phyloP scores from a whole-genome alignment of 2,888 invertebrate species.

The Lycophotia porphyrea region DNA sequence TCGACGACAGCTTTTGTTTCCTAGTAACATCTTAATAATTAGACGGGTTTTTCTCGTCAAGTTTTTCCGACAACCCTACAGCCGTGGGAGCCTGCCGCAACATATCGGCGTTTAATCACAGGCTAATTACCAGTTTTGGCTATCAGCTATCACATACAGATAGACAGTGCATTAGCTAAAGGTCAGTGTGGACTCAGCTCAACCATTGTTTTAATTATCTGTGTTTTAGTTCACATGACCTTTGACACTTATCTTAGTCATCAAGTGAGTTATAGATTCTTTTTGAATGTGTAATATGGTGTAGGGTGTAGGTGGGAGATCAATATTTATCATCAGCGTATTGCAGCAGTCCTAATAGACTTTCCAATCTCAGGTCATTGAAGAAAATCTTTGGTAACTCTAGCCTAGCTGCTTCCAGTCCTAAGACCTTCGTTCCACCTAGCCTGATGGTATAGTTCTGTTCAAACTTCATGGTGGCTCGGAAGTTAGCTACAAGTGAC shows the following conservation, averaged over 20 bases:
- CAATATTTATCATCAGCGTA: neutral
- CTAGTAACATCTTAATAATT: neutral
- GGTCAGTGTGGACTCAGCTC: constrained; percentile 68
- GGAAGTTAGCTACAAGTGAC: too few relatives aligned
- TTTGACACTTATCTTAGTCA: constrained; percentile 49
- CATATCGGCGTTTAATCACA: constrained; percentile 83
- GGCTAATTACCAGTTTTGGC: constrained; percentile 88
- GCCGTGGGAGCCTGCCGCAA: constrained; percentile 80
- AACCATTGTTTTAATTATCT: constrained; percentile 66
- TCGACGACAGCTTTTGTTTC: neutral
- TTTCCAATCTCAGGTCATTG: neutral
- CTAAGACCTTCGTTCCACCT: neutral
- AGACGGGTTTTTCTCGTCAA: neutral
- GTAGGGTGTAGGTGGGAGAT: too few relatives aligned
- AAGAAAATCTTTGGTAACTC: neutral
- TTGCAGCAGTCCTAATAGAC: too few relatives aligned
- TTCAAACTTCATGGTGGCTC: too few relatives aligned
- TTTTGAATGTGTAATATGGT: constrained; percentile 7
- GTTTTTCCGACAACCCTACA: constrained; percentile 62
- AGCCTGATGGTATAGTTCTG: neutral
- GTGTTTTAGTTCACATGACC: constrained; percentile 64
- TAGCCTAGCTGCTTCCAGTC: neutral
- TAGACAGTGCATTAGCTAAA: constrained; percentile 87
- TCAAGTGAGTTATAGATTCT: constrained; percentile 24
- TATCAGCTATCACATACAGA: constrained; percentile 82